Evolutionary conservation across 2,797 vertebrate species (phyloP).

Genomic region (Uromys caudimaculatus): DNA sequence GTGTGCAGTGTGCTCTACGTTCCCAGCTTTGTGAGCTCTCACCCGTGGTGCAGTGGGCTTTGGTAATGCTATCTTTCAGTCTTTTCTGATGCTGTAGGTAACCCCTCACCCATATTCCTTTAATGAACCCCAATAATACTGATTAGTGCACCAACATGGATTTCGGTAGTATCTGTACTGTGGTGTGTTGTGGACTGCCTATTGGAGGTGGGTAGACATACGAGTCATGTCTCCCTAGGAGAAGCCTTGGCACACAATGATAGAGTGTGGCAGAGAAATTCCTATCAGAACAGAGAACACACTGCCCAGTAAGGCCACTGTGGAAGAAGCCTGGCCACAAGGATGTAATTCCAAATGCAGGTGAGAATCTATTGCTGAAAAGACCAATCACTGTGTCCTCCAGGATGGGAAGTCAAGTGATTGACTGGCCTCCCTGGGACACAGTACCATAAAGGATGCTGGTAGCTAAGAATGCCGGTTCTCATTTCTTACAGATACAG

Average conservation of each 20-base stretch:
- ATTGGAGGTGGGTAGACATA: not conserved
- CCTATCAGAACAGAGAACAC: not conserved
- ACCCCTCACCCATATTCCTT: not conserved
- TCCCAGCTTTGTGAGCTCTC: not conserved
- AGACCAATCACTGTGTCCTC: not conserved
- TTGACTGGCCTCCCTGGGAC: not conserved
- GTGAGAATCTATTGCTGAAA: not conserved
- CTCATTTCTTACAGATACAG: not conserved
- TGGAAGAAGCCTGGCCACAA: not conserved
- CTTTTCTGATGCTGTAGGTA: not conserved
- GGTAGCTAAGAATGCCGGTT: not conserved
- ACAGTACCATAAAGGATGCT: not conserved
- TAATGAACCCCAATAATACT: not conserved
- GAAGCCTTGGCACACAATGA: not conserved
- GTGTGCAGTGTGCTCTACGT: not conserved
- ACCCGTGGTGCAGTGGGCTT: not conserved
- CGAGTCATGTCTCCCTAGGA: not conserved
- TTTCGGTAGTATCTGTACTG: not conserved
- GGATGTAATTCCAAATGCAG: not conserved
- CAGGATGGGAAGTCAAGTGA: not conserved
- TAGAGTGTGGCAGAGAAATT: not conserved
- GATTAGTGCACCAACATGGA: not conserved
- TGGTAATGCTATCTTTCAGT: not conserved
- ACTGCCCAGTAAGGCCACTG: not conserved
- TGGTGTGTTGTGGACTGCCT: not conserved